A percentile compares a stretch with the other conserved stretches of the same genome.
These are phyloP conservation scores for Tuta absoluta DNA, from an alignment of 2,888 invertebrate species.

Conservation along the genomic window DNA sequence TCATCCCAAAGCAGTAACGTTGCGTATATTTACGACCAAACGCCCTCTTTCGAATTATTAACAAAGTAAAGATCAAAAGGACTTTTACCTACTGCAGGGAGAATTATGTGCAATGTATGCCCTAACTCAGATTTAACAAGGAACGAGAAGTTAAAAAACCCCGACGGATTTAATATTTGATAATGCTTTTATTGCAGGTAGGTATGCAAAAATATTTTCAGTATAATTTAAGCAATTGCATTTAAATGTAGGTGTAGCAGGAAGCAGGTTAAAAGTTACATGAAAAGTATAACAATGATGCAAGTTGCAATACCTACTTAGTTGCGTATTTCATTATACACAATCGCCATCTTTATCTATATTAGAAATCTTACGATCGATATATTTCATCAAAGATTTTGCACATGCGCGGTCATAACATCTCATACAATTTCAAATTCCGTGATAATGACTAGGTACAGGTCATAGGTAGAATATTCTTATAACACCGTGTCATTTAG, in stretches of 20 bases:
- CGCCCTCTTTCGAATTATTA: slow-evolving; percentile 18
- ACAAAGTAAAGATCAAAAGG: slow-evolving; percentile 28
- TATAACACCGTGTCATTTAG: no score
- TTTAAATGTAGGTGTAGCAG: not conserved
- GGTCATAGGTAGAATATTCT: no score
- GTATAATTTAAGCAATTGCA: not conserved
- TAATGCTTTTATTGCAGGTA: not conserved
- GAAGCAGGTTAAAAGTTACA: no score
- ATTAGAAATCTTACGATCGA: no score
- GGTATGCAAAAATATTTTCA: not conserved
- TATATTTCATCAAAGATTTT: no score
- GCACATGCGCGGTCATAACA: no score
- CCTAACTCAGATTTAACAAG: slow-evolving; percentile 21
- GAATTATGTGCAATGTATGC: slow-evolving; percentile 20
- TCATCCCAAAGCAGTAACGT: slow-evolving; percentile 25
- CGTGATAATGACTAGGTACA: no score
- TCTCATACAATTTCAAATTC: no score
- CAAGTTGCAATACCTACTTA: no score
- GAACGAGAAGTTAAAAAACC: not conserved
- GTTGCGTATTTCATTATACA: no score
- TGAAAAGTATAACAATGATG: no score
- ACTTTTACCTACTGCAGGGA: slow-evolving; percentile 14
- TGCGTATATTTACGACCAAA: slow-evolving; percentile 24
- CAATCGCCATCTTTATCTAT: no score
- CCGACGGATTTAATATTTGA: slow-evolving; percentile 1